These are phyloP conservation scores for Panulirus ornatus DNA, from an alignment of 1,140 invertebrate genomes.

Conservation along the genomic window DNA sequence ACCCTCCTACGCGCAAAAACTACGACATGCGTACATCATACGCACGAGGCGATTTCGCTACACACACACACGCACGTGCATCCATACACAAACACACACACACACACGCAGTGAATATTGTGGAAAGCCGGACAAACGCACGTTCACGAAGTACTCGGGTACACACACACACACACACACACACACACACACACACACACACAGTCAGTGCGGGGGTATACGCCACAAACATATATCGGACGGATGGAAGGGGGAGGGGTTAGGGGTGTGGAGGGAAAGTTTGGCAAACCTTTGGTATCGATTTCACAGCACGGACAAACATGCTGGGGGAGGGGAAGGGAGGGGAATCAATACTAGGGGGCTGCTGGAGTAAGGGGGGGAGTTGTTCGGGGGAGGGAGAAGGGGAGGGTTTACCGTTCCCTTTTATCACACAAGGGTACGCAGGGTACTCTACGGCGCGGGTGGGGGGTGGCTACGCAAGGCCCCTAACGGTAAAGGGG, in stretches of 20 bases:
- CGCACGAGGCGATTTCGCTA: too few relatives aligned
- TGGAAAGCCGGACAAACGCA: too few relatives aligned
- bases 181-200: slow-evolving; percentile 39
- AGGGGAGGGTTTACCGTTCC: too few relatives aligned
- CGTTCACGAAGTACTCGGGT: not conserved
- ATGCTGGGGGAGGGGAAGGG: not conserved
- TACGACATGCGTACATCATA: too few relatives aligned
- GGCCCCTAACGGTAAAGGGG: not conserved
- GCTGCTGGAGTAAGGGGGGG: not conserved
- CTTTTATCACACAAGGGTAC: not conserved
- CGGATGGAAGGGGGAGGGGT: too few relatives aligned
- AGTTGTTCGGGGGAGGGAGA: too few relatives aligned
- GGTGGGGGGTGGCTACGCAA: not conserved
- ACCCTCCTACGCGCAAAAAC: too few relatives aligned
- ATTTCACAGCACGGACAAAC: slow-evolving; percentile 25
- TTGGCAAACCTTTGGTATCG: slow-evolving; percentile 30
- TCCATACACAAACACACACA: not conserved
- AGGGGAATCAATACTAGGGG: slow-evolving; percentile 13
- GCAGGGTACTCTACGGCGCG: not conserved
- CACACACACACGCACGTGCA: not conserved
- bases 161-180: slow-evolving; percentile 32
- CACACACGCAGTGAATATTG: not conserved
- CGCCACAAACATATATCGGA: not conserved
- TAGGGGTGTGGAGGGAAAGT: not conserved
- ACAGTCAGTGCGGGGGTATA: not conserved